A percentile compares a stretch with the other conserved stretches of the same genome.
Conservation (phyloP, 1,140 invertebrate genomes). For the Hyphantria cunea region DNA sequence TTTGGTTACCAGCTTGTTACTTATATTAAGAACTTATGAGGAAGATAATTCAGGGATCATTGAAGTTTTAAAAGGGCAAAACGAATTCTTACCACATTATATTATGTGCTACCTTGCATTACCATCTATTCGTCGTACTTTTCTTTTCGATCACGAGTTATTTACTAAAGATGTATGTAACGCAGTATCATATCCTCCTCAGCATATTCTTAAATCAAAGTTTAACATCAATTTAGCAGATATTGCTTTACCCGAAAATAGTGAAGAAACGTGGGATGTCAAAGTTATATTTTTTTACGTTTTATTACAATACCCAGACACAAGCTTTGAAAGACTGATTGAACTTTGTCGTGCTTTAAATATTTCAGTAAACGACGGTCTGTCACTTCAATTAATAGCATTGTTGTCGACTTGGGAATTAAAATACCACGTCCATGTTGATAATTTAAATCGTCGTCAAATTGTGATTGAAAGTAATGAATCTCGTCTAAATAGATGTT, state of each 20-base stretch:
- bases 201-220: slow-evolving; percentile 65
- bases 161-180: slow-evolving; percentile 39
- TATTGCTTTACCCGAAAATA: slow-evolving; percentile 62
- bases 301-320: slow-evolving; percentile 60
- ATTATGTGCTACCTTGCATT: slow-evolving; percentile 54
- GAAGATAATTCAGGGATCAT: slow-evolving; percentile 49
- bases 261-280: slow-evolving; percentile 73
- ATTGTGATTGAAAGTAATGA: slow-evolving; percentile 55
- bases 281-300: slow-evolving; percentile 71
- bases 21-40: slow-evolving; percentile 50
- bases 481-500: slow-evolving; percentile 59
- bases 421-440: slow-evolving; percentile 62
- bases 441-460: slow-evolving; percentile 57
- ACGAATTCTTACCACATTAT: slow-evolving; percentile 53
- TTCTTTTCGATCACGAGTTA: slow-evolving; percentile 49
- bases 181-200: slow-evolving; percentile 57
- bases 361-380: slow-evolving; percentile 67
- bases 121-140: slow-evolving; percentile 52
- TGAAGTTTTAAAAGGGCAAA: slow-evolving; percentile 58
- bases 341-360: slow-evolving; percentile 71
- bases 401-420: slow-evolving; percentile 71
- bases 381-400: slow-evolving; percentile 73
- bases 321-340: slow-evolving; percentile 51
- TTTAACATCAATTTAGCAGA: slow-evolving; percentile 72
- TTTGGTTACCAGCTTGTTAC: slow-evolving; percentile 56